Conservation (phyloP, 2,113 vertebrate genomes). For the Sturnira hondurensis region DNA sequence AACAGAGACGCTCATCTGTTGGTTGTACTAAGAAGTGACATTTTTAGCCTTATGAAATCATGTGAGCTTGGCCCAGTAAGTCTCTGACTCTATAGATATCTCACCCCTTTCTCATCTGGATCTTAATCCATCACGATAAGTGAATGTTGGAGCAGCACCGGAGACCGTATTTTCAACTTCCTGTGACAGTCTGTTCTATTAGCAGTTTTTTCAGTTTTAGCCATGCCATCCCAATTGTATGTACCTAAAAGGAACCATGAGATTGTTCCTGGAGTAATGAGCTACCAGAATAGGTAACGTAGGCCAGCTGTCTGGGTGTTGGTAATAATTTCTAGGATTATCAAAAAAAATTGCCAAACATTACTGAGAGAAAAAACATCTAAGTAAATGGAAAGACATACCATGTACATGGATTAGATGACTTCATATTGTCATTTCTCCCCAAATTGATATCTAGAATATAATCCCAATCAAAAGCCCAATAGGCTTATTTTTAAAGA, state of each 20-base stretch:
- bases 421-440: not conserved
- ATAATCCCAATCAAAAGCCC: not conserved
- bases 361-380: not conserved
- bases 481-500: not conserved
- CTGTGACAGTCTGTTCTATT: conserved; percentile 2
- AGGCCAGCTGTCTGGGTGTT: not conserved
- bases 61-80: not conserved
- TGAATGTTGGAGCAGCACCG: not conserved
- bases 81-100: not conserved
- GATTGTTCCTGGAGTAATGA: conserved; percentile 13
- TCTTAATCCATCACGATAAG: not conserved
- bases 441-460: not conserved
- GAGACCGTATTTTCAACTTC: not conserved
- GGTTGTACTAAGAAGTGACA: not conserved
- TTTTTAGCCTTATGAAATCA: not conserved
- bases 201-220: conserved; percentile 23
- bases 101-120: conserved; percentile 11
- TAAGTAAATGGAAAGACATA: conserved; percentile 18
- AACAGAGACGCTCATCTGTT: not conserved
- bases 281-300: not conserved
- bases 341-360: not conserved
- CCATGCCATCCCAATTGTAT: not conserved
- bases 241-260: not conserved
- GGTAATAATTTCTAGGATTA: conserved; percentile 8
- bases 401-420: not conserved